Evolutionary conservation across 1,140 invertebrate genomes (phyloP).

Genomic region (Drosophila setifemur): DNA sequence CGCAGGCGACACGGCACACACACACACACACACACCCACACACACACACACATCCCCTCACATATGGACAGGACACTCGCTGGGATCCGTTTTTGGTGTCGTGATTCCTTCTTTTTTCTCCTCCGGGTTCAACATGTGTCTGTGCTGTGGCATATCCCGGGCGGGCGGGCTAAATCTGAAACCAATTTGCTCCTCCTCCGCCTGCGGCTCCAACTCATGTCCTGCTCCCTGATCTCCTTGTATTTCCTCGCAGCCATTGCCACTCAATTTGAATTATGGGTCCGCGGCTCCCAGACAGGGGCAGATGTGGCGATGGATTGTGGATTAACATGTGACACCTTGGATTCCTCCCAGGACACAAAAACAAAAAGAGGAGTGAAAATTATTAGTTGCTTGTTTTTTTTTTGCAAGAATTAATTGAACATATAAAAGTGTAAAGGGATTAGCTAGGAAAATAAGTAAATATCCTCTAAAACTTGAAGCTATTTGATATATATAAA

Average conservation of each 20-base stretch:
- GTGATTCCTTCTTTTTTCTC: conserved; percentile 32
- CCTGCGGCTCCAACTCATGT: neutral
- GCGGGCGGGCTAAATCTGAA: conserved; percentile 58
- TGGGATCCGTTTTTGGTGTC: conserved; percentile 29
- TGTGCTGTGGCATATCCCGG: conserved; percentile 9
- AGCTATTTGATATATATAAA: too few relatives aligned
- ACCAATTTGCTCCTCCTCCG: conserved; percentile 65
- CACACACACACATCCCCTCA: conserved; percentile 1
- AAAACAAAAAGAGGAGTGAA: too few relatives aligned
- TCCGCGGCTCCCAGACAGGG: conserved; percentile 17
- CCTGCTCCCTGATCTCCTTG: conserved; percentile 1
- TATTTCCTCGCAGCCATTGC: conserved; percentile 16
- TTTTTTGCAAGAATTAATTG: too few relatives aligned
- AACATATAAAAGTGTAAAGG: too few relatives aligned
- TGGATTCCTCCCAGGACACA: too few relatives aligned
- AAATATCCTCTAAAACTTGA: too few relatives aligned
- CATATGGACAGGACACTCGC: conserved; percentile 4
- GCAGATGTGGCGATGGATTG: conserved; percentile 9
- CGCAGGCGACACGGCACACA: conserved; percentile 31
- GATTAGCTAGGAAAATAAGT: too few relatives aligned
- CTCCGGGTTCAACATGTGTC: conserved; percentile 41
- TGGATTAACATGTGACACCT: too few relatives aligned
- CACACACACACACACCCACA: conserved; percentile 1
- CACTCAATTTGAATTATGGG: conserved; percentile 53
- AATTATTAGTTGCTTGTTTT: too few relatives aligned